phyloP scores from a whole-genome alignment of 1,140 invertebrate species.

The Brachionus calyciflorus region DNA sequence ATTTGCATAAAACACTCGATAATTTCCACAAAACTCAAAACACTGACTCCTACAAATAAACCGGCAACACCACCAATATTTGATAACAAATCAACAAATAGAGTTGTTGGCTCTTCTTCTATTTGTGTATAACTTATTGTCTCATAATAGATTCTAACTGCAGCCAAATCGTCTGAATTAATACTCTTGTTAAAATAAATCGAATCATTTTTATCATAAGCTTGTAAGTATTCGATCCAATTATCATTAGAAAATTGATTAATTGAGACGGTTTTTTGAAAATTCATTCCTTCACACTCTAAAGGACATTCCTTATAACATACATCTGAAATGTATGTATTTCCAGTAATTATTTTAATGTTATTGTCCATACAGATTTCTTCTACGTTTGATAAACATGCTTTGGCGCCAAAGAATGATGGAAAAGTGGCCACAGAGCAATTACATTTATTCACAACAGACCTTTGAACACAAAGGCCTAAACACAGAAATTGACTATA shows the following conservation, averaged over 20 bases:
- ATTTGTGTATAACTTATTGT: not conserved
- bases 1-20: not conserved
- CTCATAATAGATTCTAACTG: not conserved
- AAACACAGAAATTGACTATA: not conserved
- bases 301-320: not conserved
- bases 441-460: not conserved
- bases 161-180: not conserved
- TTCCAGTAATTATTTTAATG: not conserved
- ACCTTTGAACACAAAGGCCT: not conserved
- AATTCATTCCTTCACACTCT: not conserved
- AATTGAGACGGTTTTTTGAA: not conserved
- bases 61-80: conserved; percentile 16
- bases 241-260: not conserved
- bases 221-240: not conserved
- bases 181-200: not conserved
- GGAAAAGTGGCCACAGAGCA: not conserved
- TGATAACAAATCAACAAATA: not conserved
- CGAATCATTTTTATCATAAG: not conserved
- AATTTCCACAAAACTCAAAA: conserved; percentile 4
- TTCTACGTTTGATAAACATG: not conserved
- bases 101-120: not conserved
- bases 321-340: not conserved
- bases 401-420: not conserved
- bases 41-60: conserved; percentile 1
- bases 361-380: not conserved